A percentile compares a stretch with the other conserved stretches of the same genome.
phyloP scores from a whole-genome alignment of 2,888 invertebrate species.

The Electrophaes corylata region DNA sequence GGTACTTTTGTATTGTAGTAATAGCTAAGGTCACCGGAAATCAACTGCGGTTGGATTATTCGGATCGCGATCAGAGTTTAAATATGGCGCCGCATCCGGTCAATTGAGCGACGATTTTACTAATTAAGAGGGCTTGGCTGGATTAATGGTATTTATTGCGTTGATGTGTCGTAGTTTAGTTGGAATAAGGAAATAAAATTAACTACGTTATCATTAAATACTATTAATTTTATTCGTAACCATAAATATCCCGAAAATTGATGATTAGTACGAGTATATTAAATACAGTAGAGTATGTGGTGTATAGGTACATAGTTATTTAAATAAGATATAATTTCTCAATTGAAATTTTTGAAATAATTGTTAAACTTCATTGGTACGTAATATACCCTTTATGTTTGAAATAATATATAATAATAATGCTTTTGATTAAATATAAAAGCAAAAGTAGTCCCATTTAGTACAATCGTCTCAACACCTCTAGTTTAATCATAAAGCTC shows the following conservation, averaged over 20 bases:
- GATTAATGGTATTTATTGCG: slow-evolving; percentile 31
- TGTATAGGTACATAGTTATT: too few species aligned
- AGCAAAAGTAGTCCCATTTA: slow-evolving; percentile 38
- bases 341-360: too few species aligned
- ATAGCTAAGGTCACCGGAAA: slow-evolving; percentile 66
- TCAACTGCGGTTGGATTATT: slow-evolving; percentile 69
- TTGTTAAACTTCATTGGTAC: too few species aligned
- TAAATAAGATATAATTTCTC: too few species aligned
- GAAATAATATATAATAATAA: not conserved
- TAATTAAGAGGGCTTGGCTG: slow-evolving; percentile 42
- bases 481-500: slow-evolving; percentile 27
- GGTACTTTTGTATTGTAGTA: slow-evolving; percentile 14
- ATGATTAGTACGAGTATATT: too few species aligned
- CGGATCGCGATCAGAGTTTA: slow-evolving; percentile 71
- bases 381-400: not conserved
- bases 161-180: slow-evolving; percentile 23
- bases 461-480: slow-evolving; percentile 27
- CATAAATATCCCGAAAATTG: too few species aligned
- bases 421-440: not conserved
- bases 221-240: too few species aligned
- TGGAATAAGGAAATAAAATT: slow-evolving; percentile 15
- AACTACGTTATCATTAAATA: too few species aligned
- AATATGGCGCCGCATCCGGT: slow-evolving; percentile 65
- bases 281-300: too few species aligned
- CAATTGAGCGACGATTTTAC: slow-evolving; percentile 53